Conservation (phyloP, 2,797 vertebrate genomes). For the Knipowitschia caucasica region DNA sequence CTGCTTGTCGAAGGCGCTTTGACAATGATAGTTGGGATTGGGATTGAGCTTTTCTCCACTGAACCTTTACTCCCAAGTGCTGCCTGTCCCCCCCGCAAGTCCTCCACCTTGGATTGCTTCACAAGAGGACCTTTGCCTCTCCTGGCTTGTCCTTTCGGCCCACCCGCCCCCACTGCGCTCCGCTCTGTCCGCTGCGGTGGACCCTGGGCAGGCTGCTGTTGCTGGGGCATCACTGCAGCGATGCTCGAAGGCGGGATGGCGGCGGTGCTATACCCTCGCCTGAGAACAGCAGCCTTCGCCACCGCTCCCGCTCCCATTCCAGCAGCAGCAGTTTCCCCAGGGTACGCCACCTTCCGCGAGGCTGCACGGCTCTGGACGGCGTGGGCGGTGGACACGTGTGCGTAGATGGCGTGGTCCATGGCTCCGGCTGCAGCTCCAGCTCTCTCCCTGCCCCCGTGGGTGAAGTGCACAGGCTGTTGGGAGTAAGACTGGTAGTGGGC, state of each 20-base stretch:
- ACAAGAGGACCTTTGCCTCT: conserved; percentile 86
- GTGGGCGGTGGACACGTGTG: conserved; percentile 71
- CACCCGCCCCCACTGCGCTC: conserved; percentile 53
- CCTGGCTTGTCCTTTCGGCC: conserved; percentile 73
- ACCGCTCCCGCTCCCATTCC: conserved; percentile 51
- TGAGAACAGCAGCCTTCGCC: conserved; percentile 68
- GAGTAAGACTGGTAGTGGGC: conserved; percentile 78
- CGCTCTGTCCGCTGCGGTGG: conserved; percentile 70
- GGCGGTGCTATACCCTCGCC: conserved; percentile 77
- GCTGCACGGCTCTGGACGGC: conserved; percentile 75
- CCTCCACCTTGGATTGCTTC: conserved; percentile 91
- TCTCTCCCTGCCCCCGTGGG: conserved; percentile 72
- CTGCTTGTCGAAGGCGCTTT: conserved; percentile 94
- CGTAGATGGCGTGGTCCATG: conserved; percentile 67
- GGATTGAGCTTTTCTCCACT: conserved; percentile 87
- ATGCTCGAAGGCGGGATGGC: conserved; percentile 69
- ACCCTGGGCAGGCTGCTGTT: conserved; percentile 73
- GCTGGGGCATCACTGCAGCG: conserved; percentile 74
- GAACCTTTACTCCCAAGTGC: conserved; percentile 78
- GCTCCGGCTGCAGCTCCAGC: conserved; percentile 39
- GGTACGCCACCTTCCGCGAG: conserved; percentile 75
- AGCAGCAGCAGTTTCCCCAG: conserved; percentile 64
- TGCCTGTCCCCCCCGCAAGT: conserved; percentile 67
- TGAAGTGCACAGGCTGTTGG: conserved; percentile 71
- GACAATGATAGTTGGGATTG: conserved; percentile 92